Percentiles rank a stretch among this genome's conserved stretches.
Conservation (phyloP, 2,113 vertebrate species). For the Zosterops japonicus region DNA sequence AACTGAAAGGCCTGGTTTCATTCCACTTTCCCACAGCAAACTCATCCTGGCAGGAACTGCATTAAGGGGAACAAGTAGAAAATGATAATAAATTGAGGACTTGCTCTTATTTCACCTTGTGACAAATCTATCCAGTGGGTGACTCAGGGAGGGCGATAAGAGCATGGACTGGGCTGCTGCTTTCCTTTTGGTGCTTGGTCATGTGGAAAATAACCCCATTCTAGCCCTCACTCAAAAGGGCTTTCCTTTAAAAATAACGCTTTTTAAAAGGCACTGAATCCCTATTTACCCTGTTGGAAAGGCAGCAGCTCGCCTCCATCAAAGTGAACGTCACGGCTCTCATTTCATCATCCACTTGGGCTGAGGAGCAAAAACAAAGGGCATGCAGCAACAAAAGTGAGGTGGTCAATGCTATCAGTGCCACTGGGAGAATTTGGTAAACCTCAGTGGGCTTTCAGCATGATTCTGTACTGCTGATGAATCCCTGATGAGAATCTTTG, state of each 20-base stretch:
- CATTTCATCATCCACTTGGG: conserved; percentile 8
- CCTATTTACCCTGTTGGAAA: neutral
- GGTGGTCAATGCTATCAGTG: neutral
- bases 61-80: conserved; percentile 43
- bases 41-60: conserved; percentile 52
- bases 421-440: neutral
- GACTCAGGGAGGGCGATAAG: neutral
- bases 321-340: neutral
- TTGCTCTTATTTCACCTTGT: conserved; percentile 54
- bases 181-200: conserved; percentile 43
- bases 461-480: neutral
- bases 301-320: conserved; percentile 1
- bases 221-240: conserved; percentile 22
- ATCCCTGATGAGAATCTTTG: neutral
- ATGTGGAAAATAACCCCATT: conserved; percentile 57
- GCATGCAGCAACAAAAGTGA: neutral
- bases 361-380: neutral
- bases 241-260: conserved; percentile 39
- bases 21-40: conserved; percentile 64
- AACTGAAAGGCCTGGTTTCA: conserved; percentile 52
- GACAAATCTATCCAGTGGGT: conserved; percentile 36
- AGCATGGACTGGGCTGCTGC: neutral
- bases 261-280: conserved; percentile 32
- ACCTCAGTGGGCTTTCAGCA: neutral
- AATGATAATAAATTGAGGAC: conserved; percentile 58